These are phyloP conservation scores for Mythimna vitellina DNA, from an alignment of 2,888 invertebrate genomes.

Conservation along the genomic window DNA sequence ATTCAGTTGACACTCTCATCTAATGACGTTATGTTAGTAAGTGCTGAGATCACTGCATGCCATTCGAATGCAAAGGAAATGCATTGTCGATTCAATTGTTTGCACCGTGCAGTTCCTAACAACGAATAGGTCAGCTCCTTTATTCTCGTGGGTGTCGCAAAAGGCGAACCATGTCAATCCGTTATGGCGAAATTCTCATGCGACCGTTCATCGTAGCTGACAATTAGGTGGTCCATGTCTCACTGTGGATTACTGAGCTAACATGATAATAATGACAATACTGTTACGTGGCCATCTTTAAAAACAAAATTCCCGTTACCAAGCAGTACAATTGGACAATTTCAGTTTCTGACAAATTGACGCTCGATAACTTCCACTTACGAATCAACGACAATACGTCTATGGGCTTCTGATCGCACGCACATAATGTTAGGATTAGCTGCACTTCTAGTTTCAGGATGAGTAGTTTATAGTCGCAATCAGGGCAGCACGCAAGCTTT, in stretches of 20 bases:
- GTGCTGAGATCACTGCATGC: conserved; percentile 44
- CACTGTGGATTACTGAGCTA: conserved; percentile 8
- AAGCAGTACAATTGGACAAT: conserved; percentile 26
- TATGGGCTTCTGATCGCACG: conserved; percentile 32
- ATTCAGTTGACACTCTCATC: conserved; percentile 61
- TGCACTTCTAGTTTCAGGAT: conserved; percentile 60
- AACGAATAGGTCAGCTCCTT: conserved; percentile 39
- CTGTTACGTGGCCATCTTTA: conserved; percentile 19
- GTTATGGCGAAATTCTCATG: conserved; percentile 35
- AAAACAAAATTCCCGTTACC: conserved; percentile 35
- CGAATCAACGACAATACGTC: conserved; percentile 48
- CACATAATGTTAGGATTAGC: conserved; percentile 61
- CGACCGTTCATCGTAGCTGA: conserved; percentile 13
- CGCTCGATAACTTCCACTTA: conserved; percentile 25
- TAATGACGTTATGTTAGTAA: conserved; percentile 42
- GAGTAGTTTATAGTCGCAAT: conserved; percentile 64
- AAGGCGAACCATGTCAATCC: conserved; percentile 48
- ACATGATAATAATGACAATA: conserved; percentile 36
- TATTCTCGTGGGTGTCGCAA: conserved; percentile 47
- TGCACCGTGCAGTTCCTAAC: conserved; percentile 30
- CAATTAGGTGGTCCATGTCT: conserved; percentile 23
- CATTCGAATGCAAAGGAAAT: conserved; percentile 37
- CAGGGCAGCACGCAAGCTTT: conserved; percentile 63
- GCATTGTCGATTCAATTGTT: conserved; percentile 39
- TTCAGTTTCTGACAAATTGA: conserved; percentile 35